Base-by-base conservation (phyloP, 2,888 invertebrate species). In the Griposia aprilina region DNA sequence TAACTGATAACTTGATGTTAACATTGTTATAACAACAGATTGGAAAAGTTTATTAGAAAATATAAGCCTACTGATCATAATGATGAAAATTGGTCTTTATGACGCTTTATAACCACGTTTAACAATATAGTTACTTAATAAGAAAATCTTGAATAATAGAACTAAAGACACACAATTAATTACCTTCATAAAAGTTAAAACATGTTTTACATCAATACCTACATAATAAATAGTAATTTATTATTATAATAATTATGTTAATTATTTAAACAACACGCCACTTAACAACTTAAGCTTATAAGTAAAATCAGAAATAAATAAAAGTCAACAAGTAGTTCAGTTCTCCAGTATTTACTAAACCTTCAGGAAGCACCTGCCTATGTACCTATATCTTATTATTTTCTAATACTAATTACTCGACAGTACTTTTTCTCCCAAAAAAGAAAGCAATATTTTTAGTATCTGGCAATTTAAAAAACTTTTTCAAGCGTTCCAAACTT, bases 1-100 rank as follows among this genome's bases (percentile, higher is more conserved):
- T 74, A 59, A 45, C 57, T 63, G 77, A 83, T 83, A 83, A 74
- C 59, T 30, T 41, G 26, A 72, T 65, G 55, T 50, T 72, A 71
- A 77, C 62, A 72, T 59, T 59, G 59, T 55, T 63, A 62, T 80
- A 55, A 60, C 52, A 68, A 71, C 59, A 30, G 48, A 70, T 67
- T 73, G 62, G n/a, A 67, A 66, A 70, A 15, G 23, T n/a, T 30
- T 8, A 67, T 50, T 67, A 67, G 8, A 67, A 67, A 48, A 48
- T 26, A 20, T 26, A 30, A 50, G 15, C 30, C 50, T 8, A 2
- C 36, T 8, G 13, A 20, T 8, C 52, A 7, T 52, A 23, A 11
- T 36, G 48, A 23, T 52, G 10, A 23, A 67, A 8, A 50, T 30
- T 30, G 1, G 1, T 13, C n/a, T 57, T 20, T 45, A 13, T 57